These are phyloP conservation scores for Branchipolynoe longqiensis DNA, from an alignment of 2,888 invertebrate species.

Conservation along the genomic window DNA sequence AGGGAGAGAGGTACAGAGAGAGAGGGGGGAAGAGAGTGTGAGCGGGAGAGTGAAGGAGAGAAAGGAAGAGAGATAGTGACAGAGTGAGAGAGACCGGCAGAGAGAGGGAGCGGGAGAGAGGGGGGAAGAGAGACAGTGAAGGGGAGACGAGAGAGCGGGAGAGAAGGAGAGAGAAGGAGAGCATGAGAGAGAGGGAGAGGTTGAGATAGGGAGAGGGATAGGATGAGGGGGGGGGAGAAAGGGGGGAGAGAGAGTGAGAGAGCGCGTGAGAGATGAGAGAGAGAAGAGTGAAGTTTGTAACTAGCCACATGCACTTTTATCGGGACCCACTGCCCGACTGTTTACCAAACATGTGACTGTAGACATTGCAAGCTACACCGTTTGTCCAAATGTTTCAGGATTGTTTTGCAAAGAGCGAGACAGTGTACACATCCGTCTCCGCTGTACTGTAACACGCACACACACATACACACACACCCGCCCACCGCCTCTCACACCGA, in stretches of 20 bases:
- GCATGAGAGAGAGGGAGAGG: slow-evolving; percentile 33
- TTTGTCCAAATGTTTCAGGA: slow-evolving; percentile 55
- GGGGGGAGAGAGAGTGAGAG: slow-evolving; percentile 23
- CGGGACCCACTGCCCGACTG: slow-evolving; percentile 3
- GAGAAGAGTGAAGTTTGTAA: slow-evolving; percentile 24
- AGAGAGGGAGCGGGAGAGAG: slow-evolving; percentile 8
- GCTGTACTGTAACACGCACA: no score
- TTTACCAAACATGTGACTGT: slow-evolving; percentile 54
- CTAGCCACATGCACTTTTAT: slow-evolving; percentile 40
- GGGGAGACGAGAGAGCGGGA: not conserved
- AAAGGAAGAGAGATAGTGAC: slow-evolving; percentile 20
- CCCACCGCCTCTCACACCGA: not conserved
- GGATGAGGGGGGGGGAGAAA: slow-evolving; percentile 33
- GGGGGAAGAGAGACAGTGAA: slow-evolving; percentile 22
- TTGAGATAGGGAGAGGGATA: not conserved
- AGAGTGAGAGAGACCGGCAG: not conserved
- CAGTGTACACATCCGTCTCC: slow-evolving; percentile 10
- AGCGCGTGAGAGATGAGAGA: no score
- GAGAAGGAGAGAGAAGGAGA: slow-evolving; percentile 31
- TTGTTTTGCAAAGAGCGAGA: slow-evolving; percentile 48
- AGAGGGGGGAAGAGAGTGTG: not conserved
- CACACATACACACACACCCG: not conserved
- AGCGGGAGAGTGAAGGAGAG: not conserved
- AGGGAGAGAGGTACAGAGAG: no score
- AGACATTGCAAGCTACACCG: slow-evolving; percentile 54